phyloP scores from a whole-genome alignment of 2,113 vertebrate genomes.

The Tragelaphus strepsiceros region DNA sequence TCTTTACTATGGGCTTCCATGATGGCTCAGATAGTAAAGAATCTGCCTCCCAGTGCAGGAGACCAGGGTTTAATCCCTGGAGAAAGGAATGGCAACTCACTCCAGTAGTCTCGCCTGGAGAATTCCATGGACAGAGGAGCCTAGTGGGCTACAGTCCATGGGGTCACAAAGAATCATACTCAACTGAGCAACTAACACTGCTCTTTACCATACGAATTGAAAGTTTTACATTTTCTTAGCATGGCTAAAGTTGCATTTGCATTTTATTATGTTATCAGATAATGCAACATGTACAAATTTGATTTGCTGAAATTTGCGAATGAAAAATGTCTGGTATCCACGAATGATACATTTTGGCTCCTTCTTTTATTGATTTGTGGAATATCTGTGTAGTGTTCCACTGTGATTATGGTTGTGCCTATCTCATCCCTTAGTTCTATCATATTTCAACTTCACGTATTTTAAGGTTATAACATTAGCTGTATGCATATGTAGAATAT shows the following conservation, averaged over 20 bases:
- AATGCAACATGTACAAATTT: neutral
- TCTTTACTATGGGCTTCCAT: neutral
- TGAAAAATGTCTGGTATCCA: neutral
- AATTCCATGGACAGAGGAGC: neutral
- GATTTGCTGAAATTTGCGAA: neutral
- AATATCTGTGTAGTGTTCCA: neutral
- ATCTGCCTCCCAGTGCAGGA: neutral
- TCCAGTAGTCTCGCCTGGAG: neutral
- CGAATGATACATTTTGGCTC: neutral
- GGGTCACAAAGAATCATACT: neutral
- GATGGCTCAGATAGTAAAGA: neutral
- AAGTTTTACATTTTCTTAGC: neutral
- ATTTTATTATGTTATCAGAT: neutral
- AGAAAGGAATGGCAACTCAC: neutral
- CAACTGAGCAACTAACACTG: neutral
- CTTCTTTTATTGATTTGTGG: neutral
- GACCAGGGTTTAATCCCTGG: neutral
- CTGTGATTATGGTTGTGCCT: neutral
- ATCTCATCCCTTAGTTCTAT: neutral
- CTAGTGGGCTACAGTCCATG: neutral
- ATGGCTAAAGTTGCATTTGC: neutral
- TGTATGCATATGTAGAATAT: no score
- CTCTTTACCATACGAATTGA: rapidly evolving
- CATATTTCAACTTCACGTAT: neutral
- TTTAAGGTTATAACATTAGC: neutral